Evolutionary conservation across 2,888 invertebrate species (phyloP).

Genomic region (Zygothrica quintamaculata): DNA sequence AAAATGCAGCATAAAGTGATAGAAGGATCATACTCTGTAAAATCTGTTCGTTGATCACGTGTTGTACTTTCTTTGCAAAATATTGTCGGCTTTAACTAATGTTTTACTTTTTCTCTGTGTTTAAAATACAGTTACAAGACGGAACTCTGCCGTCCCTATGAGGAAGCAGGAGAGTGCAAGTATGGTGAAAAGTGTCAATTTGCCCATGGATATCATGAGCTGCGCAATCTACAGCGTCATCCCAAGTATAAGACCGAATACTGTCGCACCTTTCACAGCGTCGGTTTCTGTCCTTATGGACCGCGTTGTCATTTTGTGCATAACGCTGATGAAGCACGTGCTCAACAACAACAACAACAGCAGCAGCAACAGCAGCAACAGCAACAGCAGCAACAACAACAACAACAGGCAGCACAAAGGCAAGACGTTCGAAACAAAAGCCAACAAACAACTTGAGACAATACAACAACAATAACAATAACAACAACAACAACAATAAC

Average conservation of each 20-base stretch:
- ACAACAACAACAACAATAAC: slow-evolving; percentile 82
- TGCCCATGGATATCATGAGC: slow-evolving; percentile 97
- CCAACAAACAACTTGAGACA: too few species aligned
- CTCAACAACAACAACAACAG: slow-evolving; percentile 78
- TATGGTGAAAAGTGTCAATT: slow-evolving; percentile 99
- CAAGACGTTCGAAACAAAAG: slow-evolving; percentile 44
- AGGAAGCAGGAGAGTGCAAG: slow-evolving; percentile 98
- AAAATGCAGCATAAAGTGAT: too few species aligned
- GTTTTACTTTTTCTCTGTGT: slow-evolving; percentile 64
- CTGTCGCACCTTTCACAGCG: slow-evolving; percentile 97
- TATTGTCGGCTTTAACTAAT: too few species aligned
- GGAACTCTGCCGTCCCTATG: slow-evolving; percentile 98
- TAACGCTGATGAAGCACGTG: slow-evolving; percentile 94
- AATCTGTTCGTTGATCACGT: too few species aligned
- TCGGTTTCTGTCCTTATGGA: slow-evolving; percentile 99
- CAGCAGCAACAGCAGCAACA: slow-evolving; percentile 83
- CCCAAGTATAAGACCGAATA: slow-evolving; percentile 99
- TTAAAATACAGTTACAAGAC: slow-evolving; percentile 99
- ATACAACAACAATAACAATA: slow-evolving; percentile 34
- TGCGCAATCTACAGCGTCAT: slow-evolving; percentile 96
- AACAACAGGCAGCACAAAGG: slow-evolving; percentile 29
- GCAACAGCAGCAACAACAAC: slow-evolving; percentile 42
- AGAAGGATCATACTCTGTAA: too few species aligned
- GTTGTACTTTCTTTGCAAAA: too few species aligned
- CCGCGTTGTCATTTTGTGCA: slow-evolving; percentile 99